phyloP scores from a whole-genome alignment of 2,113 vertebrate genomes.

The Hippocampus zosterae region DNA sequence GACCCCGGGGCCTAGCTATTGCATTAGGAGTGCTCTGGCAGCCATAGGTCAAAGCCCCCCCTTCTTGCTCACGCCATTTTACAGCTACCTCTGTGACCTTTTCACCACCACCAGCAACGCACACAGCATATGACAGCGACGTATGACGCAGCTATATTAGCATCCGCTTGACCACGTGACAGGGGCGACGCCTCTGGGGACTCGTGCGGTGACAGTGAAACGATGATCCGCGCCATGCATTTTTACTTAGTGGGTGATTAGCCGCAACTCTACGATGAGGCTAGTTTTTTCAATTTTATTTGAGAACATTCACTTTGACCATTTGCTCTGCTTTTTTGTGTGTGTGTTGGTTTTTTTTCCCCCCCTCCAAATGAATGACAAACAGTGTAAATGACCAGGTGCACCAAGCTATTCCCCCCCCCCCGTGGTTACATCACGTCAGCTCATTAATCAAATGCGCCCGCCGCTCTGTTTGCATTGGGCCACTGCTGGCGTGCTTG shows the following conservation, averaged over 20 bases:
- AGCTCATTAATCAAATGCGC: conserved; percentile 68
- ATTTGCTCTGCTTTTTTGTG: conserved; percentile 15
- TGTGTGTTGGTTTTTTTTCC: not conserved
- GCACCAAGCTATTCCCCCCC: conserved; percentile 46
- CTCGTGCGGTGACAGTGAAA: conserved; percentile 1
- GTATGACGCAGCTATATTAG: conserved; percentile 26
- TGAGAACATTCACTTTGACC: conserved; percentile 28
- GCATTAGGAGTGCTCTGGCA: conserved; percentile 89
- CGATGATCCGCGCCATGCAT: conserved; percentile 43
- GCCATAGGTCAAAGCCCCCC: conserved; percentile 73
- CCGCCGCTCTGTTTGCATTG: conserved; percentile 58
- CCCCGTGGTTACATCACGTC: conserved; percentile 55
- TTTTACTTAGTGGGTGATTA: conserved; percentile 51
- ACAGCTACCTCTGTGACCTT: conserved; percentile 89
- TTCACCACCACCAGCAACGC: conserved; percentile 70
- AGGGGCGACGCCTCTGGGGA: conserved; percentile 6
- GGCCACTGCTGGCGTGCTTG: conserved; percentile 55
- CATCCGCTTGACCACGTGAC: conserved; percentile 19
- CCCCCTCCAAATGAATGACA: conserved; percentile 60
- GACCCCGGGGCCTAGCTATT: conserved; percentile 81
- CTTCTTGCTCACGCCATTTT: conserved; percentile 78
- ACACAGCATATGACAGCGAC: conserved; percentile 51
- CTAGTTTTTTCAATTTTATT: conserved; percentile 19
- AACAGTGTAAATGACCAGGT: conserved; percentile 60
- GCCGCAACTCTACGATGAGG: conserved; percentile 43